Base-by-base conservation (phyloP, 2,797 vertebrate species). In the Scomberomorus guttatus region DNA sequence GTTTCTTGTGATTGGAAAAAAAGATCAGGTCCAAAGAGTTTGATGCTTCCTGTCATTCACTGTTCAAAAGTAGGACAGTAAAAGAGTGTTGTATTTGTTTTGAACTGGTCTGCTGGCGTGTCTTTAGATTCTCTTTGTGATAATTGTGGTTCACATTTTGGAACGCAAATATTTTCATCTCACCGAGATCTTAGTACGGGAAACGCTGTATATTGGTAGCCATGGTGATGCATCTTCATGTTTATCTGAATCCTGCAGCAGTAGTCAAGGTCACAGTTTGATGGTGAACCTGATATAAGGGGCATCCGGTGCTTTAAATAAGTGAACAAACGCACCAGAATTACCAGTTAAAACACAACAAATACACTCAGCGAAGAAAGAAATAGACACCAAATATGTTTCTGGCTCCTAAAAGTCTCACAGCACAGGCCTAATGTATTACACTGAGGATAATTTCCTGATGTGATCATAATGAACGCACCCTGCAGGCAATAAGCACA, bases 401-500 rank as follows among this genome's bases (percentile, higher is more conserved):
- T 20, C 57, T 58, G 65, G 20, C 57, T 75, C 34, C n/a, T 11
- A 3, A 22, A 2, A 27, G 15, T 42, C 58, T 65, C 42, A 59
- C 37, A 1, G 60, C 46, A 55, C 48, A 76, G 25, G 25, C 13
- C 34, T 29, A 7, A 72, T 51, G 52, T 46, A 17, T 71, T 24
- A 61, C 67, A 62, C 32, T 48, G 52, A 27, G 7, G 7, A 42
- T 51, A 13, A 67, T 60, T 74, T 84, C 70, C 70, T 54, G 65
- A 65, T 17, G 10, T 50, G 15, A 61, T 80, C 44, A 65, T 79
- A 77, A 73, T 62, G n/a, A 57, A 82, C 66, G 58, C 72, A 69
- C 70, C 14, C 34, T 63, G 66, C 12, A 12, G 51, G 46, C 32
- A 50, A 14, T 46, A 39, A 51, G 25, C 17, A 15, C 24, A 32